Evolutionary conservation across 2,113 vertebrate genomes (phyloP), one percentile per base, ranked within the genome.

Genomic region (Chauna torquata): DNA sequence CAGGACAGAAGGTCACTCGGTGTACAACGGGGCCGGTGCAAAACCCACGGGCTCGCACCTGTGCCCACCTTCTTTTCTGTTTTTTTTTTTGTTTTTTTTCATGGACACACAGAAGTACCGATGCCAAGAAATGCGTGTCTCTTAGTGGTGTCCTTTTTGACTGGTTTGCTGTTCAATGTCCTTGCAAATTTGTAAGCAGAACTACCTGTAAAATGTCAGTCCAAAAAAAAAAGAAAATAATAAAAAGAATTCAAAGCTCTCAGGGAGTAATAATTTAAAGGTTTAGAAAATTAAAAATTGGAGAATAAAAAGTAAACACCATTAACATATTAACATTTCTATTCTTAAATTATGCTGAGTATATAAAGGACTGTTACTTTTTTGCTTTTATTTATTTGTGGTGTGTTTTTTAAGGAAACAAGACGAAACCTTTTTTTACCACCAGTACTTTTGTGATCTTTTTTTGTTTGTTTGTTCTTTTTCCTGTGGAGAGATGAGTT

Each of bases 181-280:
- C 95, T 98, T 97, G 90, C 97, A 94, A 93, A 98, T 97, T 77
- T 98, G 96, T 98, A 94, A 98, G 95, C 97, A 96, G 97, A 96
- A 85, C 98, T 98, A 98, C 98, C 98, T 98, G 98, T 98, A 97
- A 97, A 96, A 97, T 93, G 97, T 98, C 94, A 97, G 97, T 98
- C 98, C 98, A 97, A 98, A 98, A 95, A 70, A 32, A 90, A 15
- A 34, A 61, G 70, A 84, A 82, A 80, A 71, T 30, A 70, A 90
- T 77, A 96, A 94, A 95, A 96, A 92, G 71, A 91, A 83, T 91
- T 92, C 89, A 96, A 86, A 98, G 96, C 96, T 98, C 98, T 98
- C 98, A 98, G 98, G 98, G 98, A 98, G 97, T 98, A 98, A 98
- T 97, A 96, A 98, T 98, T 97, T 97, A 97, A 97, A 79, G 88